These are phyloP conservation scores for Drosophila pseudoobscura DNA, from an alignment of 1,140 invertebrate genomes.

Conservation along the genomic window DNA sequence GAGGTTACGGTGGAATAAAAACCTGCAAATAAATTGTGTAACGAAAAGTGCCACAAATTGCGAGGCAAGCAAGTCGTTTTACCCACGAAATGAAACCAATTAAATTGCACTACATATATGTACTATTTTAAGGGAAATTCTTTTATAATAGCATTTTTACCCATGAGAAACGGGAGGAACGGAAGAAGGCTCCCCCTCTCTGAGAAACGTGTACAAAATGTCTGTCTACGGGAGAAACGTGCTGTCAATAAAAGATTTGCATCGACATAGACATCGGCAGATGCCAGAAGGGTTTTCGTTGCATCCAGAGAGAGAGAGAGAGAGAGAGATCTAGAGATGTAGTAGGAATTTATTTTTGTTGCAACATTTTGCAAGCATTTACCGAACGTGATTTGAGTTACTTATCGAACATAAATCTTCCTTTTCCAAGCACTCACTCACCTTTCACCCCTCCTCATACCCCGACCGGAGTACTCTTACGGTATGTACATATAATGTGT, in stretches of 20 bases:
- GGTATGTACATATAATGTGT: too few species aligned
- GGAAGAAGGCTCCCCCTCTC: too few species aligned
- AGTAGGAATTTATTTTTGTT: constrained; percentile 40
- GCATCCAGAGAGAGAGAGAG: neutral
- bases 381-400: constrained; percentile 76
- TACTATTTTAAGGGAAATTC: constrained; percentile 6
- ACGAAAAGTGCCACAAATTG: constrained; percentile 26
- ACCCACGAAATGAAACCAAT: constrained; percentile 34
- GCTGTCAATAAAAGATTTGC: constrained; percentile 78
- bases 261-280: constrained; percentile 45
- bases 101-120: constrained; percentile 24
- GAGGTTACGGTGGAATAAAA: neutral
- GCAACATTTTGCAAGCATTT: constrained; percentile 75
- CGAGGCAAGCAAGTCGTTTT: constrained; percentile 12
- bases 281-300: constrained; percentile 16
- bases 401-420: constrained; percentile 65
- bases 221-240: constrained; percentile 64
- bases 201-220: constrained; percentile 64
- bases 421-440: neutral
- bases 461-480: too few species aligned
- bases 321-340: neutral
- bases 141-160: too few species aligned
- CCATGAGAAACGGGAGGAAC: too few species aligned
- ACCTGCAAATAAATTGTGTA: constrained; percentile 9
- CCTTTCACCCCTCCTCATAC: too few species aligned